Evolutionary conservation across 2,888 invertebrate species (phyloP), one percentile per base, ranked within the genome.

Genomic region (Phengaris arion): DNA sequence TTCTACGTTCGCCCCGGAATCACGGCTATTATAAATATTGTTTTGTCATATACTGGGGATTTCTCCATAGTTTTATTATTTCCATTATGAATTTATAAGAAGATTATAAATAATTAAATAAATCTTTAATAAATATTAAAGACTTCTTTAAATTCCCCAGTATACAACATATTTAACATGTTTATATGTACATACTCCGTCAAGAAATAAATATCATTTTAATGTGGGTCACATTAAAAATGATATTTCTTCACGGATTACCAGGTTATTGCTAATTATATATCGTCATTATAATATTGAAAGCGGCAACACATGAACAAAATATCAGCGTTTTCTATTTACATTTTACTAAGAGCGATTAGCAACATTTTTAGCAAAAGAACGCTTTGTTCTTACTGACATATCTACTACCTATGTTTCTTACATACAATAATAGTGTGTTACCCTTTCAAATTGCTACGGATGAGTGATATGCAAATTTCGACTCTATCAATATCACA

Each of bases 21-120:
- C 87, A 88, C 87, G 87, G 88, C 87, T 86, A 89, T 86, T 89
- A 85, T 54, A 52, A 72, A 54, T 52, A 72, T 72, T 15, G 12
- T 72, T 52, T 72, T 70, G 70, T 70, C 2, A 54, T 52, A 52
- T 72, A 54, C 72, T 54, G 52, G 35, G 72, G 35, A 72, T 35
- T 64, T 22, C 35, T 64, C 6, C 10, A 64, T 64, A 64, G 4
- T 35, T 12, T 9, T 10, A 59, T 59, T 64, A 64, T 64, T 64
- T 7, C 9, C 57, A 57, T 15, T 8, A 15, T 3, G 8, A 57
- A 9, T 57, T 54, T 13, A 54, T 13, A 13, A 57, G 15, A 8
- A 57, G 5, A 54, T 54, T 13, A n/a, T n/a, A n/a, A n/a, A n/a
- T 7, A 55, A 6, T 6, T 55, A 55, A n/a, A 13, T 57, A 57